Base-by-base conservation (phyloP, 1,140 invertebrate genomes). In the Stegodyphus mimosarum region DNA sequence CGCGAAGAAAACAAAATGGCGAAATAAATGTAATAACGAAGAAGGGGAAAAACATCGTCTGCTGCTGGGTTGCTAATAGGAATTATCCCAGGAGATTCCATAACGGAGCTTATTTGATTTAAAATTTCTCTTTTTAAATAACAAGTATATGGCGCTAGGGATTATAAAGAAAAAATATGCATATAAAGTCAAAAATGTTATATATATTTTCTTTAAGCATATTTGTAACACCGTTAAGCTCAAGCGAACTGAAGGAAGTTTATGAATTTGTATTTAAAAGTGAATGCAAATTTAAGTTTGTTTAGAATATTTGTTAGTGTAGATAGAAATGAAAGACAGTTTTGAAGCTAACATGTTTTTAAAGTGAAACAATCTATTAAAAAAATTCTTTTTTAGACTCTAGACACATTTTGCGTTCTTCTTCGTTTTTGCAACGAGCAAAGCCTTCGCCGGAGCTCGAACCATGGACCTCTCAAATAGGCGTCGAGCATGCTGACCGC, bases 21-120 rank as follows among this genome's bases (percentile, higher is more conserved):
- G 72, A 15, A 83, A 83, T 75, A 72, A 83, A 83, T 83, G 72
- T 69, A 67, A 83, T 83, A 75, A 83, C 51, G 33, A 15, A n/a
- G 33, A 50, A 10, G 10, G 13, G 53, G 52, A 83, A 72, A 75
- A 83, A 67, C 64, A 74, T 74, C 9, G 81, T 83, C 81, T 83
- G 17, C 52, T 75, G 49, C 11, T 74, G 18, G 55, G 50, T 48
- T 75, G 72, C 73, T 83, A 83, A 83, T 83, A 83, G 55, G 81
- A 75, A 83, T 83, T 69, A 74, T 83, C 81, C 64, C 81, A n/a
- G 0, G 81, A 53, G 81, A 83, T 74, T 72, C 69, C n/a, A 60
- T 60, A 83, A 76, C 63, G n/a, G 72, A 75, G 72, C 55, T 83
- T 66, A 83, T 83, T 75, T 83, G 81, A 83, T 75, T 83, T 75